Percentiles rank a stretch among this genome's conserved stretches.
Conservation (phyloP, 2,888 invertebrate genomes). For the Nysson spinosus region DNA sequence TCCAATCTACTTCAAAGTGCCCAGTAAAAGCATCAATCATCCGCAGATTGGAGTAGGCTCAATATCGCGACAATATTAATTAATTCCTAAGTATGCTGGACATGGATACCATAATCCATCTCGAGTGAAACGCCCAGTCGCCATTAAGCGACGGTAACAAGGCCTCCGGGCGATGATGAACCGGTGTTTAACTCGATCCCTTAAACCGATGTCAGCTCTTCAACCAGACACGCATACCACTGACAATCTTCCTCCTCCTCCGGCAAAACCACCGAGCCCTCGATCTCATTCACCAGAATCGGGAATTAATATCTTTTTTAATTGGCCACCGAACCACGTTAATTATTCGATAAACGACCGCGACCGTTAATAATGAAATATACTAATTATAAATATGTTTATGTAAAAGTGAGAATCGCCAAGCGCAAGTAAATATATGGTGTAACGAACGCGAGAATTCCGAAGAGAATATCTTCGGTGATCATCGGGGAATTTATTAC, state of each 20-base stretch:
- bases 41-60: conserved; percentile 20
- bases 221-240: conserved; percentile 9
- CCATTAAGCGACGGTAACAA: conserved; percentile 30
- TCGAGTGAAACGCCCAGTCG: conserved; percentile 30
- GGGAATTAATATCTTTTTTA: background rate
- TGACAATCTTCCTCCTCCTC: conserved; percentile 10
- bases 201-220: conserved; percentile 22
- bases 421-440: too few relatives aligned
- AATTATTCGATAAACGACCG: too few relatives aligned
- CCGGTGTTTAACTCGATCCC: conserved; percentile 33
- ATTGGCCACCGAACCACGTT: too few relatives aligned
- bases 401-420: too few relatives aligned
- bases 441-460: too few relatives aligned
- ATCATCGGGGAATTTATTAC: too few relatives aligned
- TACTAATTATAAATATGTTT: too few relatives aligned
- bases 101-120: conserved; percentile 32
- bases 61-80: conserved; percentile 39
- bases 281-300: background rate
- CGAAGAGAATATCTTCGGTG: too few relatives aligned
- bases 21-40: too few relatives aligned
- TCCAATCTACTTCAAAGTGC: too few relatives aligned
- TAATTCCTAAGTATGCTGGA: conserved; percentile 26
- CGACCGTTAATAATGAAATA: too few relatives aligned
- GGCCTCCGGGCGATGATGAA: conserved; percentile 24
- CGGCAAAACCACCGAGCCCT: background rate